Evolutionary conservation across 2,113 vertebrate species (phyloP), one percentile per base, ranked within the genome.

Genomic region (Peucedramus taeniatus): DNA sequence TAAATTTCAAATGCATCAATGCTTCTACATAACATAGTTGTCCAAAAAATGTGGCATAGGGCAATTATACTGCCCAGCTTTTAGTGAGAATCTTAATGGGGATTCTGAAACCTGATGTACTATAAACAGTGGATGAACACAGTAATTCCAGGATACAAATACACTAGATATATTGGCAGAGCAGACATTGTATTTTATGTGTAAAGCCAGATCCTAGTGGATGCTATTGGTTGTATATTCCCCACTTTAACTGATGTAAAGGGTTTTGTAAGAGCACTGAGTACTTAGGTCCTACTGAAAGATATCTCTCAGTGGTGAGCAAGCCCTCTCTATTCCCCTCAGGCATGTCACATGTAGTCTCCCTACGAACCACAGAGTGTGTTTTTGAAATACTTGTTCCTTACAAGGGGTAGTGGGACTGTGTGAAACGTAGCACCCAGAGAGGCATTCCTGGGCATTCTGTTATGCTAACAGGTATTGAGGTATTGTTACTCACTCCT

Each of bases 41-140:
- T 75, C 27, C 27, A 71, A 42, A 68, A 60, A 51, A 27, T 1
- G 5, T 23, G 15, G 6, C 14, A 44, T 80, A 27, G 7, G 5
- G 65, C 64, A 72, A 27, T 84, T 81, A n/a, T 28, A 49, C 20
- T 61, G 42, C 17, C 10, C 26, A 81, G 20, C 7, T 61, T 77
- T 77, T 53, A 60, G 9, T 49, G 31, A 51, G 19, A 61, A 44
- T 77, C 9, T 61, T 87, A 49, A 40, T 4, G 12, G 8, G 2
- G 7, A 3, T 61, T 87, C 50, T 0, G 0, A 57, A 80, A 60
- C 21, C 4, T 42, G 49, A 21, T 0, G 1, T n/a, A 76, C 23
- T 68, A 39, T 31, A 68, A 89, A 22, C 22, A 53, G 5, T 42
- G 35, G 20, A n/a, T 76, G 35, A 90, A 54, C 26, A 42, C 15